phyloP scores from a whole-genome alignment of 2,113 vertebrate genomes.

The Bos taurus region DNA sequence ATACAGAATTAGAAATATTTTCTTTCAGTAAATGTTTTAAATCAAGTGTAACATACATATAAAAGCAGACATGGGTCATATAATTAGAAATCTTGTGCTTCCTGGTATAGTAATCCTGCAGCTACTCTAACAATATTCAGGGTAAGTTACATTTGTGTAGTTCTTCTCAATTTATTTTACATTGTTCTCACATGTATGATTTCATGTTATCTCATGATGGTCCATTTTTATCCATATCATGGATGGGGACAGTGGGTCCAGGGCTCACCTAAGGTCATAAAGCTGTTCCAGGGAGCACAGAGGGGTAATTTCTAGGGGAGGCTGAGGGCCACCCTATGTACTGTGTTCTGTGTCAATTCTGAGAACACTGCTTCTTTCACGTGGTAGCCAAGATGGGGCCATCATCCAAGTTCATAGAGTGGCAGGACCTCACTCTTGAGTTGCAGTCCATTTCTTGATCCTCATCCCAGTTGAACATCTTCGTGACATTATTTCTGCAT shows the following conservation, averaged over 20 bases:
- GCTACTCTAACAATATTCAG: neutral
- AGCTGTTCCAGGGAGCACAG: neutral
- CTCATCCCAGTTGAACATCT: neutral
- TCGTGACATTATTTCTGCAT: neutral
- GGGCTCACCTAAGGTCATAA: neutral
- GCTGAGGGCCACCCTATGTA: accelerated
- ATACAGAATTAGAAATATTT: too few relatives aligned
- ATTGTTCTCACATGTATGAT: neutral
- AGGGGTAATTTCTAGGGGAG: too few relatives aligned
- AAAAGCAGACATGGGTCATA: neutral
- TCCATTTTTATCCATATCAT: neutral
- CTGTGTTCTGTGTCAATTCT: accelerated
- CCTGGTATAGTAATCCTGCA: neutral
- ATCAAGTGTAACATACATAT: neutral
- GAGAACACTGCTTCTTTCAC: neutral
- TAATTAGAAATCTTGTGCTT: neutral
- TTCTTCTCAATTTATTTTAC: neutral
- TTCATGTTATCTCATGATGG: accelerated
- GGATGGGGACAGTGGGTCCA: neutral
- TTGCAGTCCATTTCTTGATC: neutral
- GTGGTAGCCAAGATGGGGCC: neutral
- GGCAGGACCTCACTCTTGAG: neutral
- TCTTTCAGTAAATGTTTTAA: neutral
- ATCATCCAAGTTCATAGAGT: accelerated
- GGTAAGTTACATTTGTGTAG: neutral